Evolutionary conservation across 2,797 vertebrate species (phyloP).

Genomic region (Peromyscus nudipes): DNA sequence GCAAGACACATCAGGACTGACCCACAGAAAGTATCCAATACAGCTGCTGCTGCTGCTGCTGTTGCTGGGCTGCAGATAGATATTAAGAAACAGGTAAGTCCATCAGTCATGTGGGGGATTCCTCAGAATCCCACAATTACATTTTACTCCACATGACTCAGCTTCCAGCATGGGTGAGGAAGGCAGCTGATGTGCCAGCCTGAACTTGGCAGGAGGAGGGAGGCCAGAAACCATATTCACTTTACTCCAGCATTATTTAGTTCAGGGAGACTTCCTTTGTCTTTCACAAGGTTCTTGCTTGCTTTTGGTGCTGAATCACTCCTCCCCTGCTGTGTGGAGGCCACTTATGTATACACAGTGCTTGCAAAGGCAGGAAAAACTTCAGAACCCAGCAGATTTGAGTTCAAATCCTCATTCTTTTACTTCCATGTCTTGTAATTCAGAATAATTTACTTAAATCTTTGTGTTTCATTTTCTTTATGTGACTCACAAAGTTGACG

Average conservation of each 20-base stretch:
- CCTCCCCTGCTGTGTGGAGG: not conserved
- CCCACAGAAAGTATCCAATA: not conserved
- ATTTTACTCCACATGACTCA: not conserved
- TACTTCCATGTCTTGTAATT: conserved; percentile 2
- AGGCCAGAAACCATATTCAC: not conserved
- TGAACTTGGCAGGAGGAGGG: not conserved
- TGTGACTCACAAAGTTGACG: conserved; percentile 30
- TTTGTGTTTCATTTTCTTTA: not conserved
- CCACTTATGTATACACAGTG: rapidly evolving
- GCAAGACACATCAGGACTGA: not conserved
- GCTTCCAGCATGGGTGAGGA: not conserved
- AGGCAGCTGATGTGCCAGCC: not conserved
- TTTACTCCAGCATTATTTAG: not conserved
- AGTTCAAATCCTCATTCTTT: not conserved
- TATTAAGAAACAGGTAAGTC: not conserved
- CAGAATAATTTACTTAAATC: not conserved
- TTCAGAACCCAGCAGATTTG: not conserved
- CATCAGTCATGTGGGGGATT: rapidly evolving
- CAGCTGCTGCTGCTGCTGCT: rapidly evolving
- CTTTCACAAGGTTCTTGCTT: not conserved
- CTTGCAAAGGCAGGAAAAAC: not conserved
- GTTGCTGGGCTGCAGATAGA: rapidly evolving
- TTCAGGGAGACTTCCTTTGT: not conserved
- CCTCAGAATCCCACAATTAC: not conserved
- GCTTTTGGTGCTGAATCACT: not conserved